Evolutionary conservation across 2,888 invertebrate species (phyloP).

Genomic region (Agonopterix subpropinquella): DNA sequence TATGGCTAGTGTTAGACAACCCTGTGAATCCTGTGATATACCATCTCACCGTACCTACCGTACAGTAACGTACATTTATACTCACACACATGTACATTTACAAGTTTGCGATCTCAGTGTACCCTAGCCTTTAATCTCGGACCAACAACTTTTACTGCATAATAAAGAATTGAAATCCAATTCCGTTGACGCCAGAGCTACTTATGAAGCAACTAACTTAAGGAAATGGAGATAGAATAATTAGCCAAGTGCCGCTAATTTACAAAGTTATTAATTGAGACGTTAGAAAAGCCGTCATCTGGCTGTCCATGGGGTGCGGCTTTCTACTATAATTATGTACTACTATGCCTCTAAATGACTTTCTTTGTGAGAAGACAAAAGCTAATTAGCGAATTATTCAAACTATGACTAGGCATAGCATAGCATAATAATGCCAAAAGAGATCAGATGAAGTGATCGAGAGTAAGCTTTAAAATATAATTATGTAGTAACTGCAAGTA

Average conservation of each 20-base stretch:
- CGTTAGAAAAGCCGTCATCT: conserved; percentile 63
- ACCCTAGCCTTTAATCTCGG: too few species aligned
- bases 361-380: conserved; percentile 34
- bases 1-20: too few species aligned
- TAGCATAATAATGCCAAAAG: too few species aligned
- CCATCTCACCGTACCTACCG: too few species aligned
- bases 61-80: too few species aligned
- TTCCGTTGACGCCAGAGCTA: conserved; percentile 30
- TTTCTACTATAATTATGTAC: conserved; percentile 8
- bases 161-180: conserved; percentile 28
- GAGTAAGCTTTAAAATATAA: too few species aligned
- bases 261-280: conserved; percentile 68
- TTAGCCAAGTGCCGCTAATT: conserved; percentile 63
- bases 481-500: too few species aligned
- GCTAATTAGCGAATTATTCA: conserved; percentile 24
- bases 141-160: conserved; percentile 18
- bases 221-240: conserved; percentile 65
- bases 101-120: too few species aligned
- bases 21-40: too few species aligned
- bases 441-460: too few species aligned
- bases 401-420: too few species aligned
- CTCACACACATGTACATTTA: too few species aligned
- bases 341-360: conserved; percentile 19
- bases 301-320: conserved; percentile 29
- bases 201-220: conserved; percentile 39